A percentile compares a stretch with the other conserved stretches of the same genome.
Evolutionary conservation across 92 coral and sea anemone genomes (phyloP).

Genomic region (Hydrozoanthus gracilis): DNA sequence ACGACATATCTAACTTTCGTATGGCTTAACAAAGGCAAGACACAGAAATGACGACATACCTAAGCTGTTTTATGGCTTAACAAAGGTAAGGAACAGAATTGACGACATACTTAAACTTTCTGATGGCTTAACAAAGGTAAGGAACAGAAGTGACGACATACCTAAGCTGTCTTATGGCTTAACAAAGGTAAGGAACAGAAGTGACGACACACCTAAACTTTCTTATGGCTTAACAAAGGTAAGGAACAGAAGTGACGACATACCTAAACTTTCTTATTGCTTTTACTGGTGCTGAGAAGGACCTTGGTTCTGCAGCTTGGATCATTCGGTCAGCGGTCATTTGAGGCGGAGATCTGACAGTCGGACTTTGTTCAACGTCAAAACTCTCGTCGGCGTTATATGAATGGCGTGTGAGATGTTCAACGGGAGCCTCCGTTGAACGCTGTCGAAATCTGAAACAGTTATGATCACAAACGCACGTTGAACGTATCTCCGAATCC

Average conservation of each 20-base stretch:
- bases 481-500: too few relatives aligned
- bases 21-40: too few relatives aligned
- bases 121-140: too few relatives aligned
- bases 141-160: conserved; percentile 1
- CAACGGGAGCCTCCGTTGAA: conserved; percentile 79
- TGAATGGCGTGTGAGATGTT: conserved; percentile 47
- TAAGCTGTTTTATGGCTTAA: conserved; percentile 61
- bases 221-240: conserved; percentile 57
- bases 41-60: conserved; percentile 41
- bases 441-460: conserved; percentile 74
- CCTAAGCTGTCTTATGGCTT: conserved; percentile 70
- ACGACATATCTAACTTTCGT: too few relatives aligned
- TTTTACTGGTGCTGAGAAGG: conserved; percentile 79
- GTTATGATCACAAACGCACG: too few relatives aligned
- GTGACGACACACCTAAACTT: conserved; percentile 62
- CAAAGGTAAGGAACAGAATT: too few relatives aligned
- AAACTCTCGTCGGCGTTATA: conserved; percentile 64
- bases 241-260: background rate
- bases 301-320: conserved; percentile 70
- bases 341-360: conserved; percentile 57
- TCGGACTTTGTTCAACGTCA: conserved; percentile 72
- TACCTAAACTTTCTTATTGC: conserved; percentile 75
- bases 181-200: too few relatives aligned
- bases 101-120: conserved; percentile 65
- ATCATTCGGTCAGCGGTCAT: conserved; percentile 31